phyloP scores from a whole-genome alignment of 2,888 invertebrate genomes.

The Melitaea athalia region DNA sequence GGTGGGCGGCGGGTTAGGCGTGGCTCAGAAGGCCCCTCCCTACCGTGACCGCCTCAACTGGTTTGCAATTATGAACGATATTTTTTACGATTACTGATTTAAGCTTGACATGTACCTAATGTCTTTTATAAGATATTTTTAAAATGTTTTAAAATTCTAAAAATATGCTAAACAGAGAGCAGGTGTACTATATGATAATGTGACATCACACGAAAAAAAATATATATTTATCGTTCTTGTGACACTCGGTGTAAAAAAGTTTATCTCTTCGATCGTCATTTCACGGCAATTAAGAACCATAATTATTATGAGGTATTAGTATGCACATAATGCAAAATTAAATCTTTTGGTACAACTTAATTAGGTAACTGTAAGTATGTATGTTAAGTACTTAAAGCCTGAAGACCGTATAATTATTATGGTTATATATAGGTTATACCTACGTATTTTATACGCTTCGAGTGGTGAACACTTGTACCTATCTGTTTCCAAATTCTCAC shows the following conservation, averaged over 20 bases:
- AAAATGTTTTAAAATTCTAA: slow-evolving; percentile 26
- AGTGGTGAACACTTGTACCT: no score
- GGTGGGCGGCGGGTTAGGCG: slow-evolving; percentile 60
- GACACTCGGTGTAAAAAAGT: slow-evolving; percentile 19
- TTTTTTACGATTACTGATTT: slow-evolving; percentile 46
- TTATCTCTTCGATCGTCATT: slow-evolving; percentile 5
- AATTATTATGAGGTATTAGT: neutral
- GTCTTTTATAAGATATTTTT: slow-evolving; percentile 38
- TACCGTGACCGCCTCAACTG: slow-evolving; percentile 56
- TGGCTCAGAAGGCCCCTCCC: slow-evolving; percentile 59
- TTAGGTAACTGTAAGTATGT: neutral
- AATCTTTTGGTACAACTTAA: neutral
- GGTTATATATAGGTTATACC: no score
- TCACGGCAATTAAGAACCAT: neutral
- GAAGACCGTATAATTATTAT: no score
- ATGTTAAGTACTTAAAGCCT: neutral
- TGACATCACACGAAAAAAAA: neutral
- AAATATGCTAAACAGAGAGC: slow-evolving; percentile 38
- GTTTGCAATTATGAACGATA: slow-evolving; percentile 55
- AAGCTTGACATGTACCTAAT: slow-evolving; percentile 31
- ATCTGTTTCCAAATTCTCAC: no score
- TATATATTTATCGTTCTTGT: slow-evolving; percentile 19
- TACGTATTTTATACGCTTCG: no score
- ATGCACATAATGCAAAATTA: neutral
- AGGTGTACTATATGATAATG: slow-evolving; percentile 36